Evolutionary conservation across 2,888 invertebrate species (phyloP).

Genomic region (Corythucha ciliata): DNA sequence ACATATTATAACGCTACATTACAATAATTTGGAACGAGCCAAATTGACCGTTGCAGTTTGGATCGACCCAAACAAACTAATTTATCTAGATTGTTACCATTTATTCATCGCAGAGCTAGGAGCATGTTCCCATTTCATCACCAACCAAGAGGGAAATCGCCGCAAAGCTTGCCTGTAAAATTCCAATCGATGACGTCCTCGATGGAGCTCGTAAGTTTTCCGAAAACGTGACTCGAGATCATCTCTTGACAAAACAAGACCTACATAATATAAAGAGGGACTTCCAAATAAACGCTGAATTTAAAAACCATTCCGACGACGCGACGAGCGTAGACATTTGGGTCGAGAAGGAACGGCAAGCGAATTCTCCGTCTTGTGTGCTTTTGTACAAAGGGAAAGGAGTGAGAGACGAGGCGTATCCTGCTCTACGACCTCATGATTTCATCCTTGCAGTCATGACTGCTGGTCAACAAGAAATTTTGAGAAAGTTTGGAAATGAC

Average conservation of each 20-base stretch:
- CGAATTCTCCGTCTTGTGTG: conserved; percentile 2
- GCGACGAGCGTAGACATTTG: not conserved
- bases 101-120: conserved; percentile 6
- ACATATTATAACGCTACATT: too few relatives aligned
- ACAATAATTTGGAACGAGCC: too few relatives aligned
- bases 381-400: conserved; percentile 10
- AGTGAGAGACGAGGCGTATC: conserved; percentile 10
- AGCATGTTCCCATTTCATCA: conserved; percentile 10
- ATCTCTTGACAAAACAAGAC: conserved; percentile 2
- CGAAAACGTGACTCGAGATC: not conserved
- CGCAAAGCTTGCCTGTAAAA: conserved; percentile 6
- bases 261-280: conserved; percentile 6
- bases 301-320: conserved; percentile 2
- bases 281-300: conserved; percentile 7
- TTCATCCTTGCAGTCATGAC: conserved; percentile 37
- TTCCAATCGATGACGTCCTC: conserved; percentile 16
- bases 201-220: not conserved
- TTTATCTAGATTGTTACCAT: too few relatives aligned
- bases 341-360: not conserved
- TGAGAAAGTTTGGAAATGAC: conserved; percentile 33
- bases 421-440: conserved; percentile 22
- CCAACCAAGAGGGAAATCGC: conserved; percentile 3
- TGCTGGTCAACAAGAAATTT: conserved; percentile 31
- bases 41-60: too few relatives aligned
- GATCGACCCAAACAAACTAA: too few relatives aligned